Percentiles rank a stretch among this genome's conserved stretches.
These are phyloP conservation scores for Phylloscopus trochilus DNA, from an alignment of 2,113 vertebrate genomes.

Conservation along the genomic window DNA sequence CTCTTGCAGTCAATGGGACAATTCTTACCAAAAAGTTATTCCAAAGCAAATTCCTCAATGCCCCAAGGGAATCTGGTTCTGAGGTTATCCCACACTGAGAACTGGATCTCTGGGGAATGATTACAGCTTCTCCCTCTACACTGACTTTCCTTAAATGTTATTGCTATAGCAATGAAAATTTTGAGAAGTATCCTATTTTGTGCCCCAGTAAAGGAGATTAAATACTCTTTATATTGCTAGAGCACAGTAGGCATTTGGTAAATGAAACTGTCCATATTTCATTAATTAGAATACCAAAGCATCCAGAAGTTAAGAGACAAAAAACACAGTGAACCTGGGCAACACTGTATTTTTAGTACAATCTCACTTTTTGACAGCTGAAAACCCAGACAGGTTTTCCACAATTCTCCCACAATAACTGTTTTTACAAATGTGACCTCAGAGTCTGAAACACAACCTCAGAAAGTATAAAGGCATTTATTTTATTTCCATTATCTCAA, in stretches of 20 bases:
- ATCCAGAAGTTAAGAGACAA: neutral
- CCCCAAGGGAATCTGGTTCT: neutral
- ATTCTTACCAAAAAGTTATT: neutral
- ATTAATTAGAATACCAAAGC: neutral
- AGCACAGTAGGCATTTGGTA: neutral
- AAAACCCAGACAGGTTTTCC: neutral
- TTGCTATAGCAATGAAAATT: neutral
- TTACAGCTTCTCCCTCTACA: neutral
- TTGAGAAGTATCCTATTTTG: neutral
- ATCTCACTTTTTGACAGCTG: neutral
- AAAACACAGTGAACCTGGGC: neutral
- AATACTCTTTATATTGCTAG: neutral
- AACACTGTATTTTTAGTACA: neutral
- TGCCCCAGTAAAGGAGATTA: neutral
- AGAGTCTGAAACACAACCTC: neutral
- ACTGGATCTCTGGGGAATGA: neutral
- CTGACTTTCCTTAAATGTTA: neutral
- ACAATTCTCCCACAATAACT: neutral
- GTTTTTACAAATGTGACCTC: neutral
- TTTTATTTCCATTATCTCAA: neutral
- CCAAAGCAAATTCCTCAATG: neutral
- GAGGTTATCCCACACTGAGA: neutral
- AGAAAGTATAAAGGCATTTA: neutral
- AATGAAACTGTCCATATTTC: neutral
- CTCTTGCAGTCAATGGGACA: neutral